Conservation (phyloP, 2,888 invertebrate genomes). For the Exocentrus adspersus region DNA sequence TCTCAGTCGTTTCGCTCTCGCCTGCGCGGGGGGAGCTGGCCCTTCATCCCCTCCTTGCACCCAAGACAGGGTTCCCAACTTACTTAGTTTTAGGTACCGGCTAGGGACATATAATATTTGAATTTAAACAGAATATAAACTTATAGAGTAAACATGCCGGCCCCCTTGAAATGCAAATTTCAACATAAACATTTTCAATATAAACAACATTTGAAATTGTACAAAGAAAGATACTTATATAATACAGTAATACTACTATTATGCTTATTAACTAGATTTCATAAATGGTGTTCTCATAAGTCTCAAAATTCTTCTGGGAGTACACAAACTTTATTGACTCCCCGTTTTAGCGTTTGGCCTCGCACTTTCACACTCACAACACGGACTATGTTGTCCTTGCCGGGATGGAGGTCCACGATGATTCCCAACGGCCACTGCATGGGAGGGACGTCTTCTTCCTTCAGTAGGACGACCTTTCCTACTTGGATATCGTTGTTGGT, state of each 20-base stretch:
- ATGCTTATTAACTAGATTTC: background rate
- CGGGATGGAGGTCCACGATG: background rate
- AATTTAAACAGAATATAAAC: no score
- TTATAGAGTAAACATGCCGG: background rate
- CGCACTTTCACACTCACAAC: background rate
- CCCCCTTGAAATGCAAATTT: background rate
- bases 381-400: background rate
- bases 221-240: background rate
- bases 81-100: no score
- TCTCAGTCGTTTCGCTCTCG: no score
- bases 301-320: background rate
- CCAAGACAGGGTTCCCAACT: no score
- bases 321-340: background rate
- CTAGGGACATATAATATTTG: no score
- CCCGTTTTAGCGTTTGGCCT: background rate
- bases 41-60: no score
- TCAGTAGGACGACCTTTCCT: background rate
- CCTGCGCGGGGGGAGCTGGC: no score
- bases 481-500: background rate
- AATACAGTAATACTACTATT: background rate
- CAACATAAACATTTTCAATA: background rate
- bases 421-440: slow-evolving; percentile 16
- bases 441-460: slow-evolving; percentile 2
- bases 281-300: background rate
- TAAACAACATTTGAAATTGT: background rate